Conservation (phyloP, 1,140 invertebrate genomes). For the Andricus grossulariae region DNA sequence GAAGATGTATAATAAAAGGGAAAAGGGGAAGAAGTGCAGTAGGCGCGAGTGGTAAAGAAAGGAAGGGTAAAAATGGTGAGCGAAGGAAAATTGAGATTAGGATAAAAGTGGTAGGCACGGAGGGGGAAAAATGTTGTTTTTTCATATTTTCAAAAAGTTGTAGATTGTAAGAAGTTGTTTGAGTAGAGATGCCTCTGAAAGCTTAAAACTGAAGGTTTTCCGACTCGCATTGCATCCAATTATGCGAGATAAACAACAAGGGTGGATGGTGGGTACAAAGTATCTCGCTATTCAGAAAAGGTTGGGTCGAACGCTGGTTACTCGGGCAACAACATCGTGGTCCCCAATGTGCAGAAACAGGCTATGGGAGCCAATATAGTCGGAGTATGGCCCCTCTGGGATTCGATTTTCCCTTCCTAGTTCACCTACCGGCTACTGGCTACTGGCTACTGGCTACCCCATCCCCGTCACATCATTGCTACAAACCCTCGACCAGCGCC, state of each 20-base stretch:
- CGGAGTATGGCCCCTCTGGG: conserved; percentile 54
- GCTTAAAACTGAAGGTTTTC: neutral
- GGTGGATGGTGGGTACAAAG: neutral
- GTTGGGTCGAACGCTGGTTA: conserved; percentile 46
- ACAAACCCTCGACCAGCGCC: conserved; percentile 31
- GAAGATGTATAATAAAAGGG: too few species aligned
- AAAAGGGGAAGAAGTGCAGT: too few species aligned
- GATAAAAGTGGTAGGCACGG: too few species aligned
- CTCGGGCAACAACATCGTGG: conserved; percentile 48
- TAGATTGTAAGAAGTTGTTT: neutral
- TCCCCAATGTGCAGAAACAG: conserved; percentile 46
- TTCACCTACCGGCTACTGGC: conserved; percentile 8
- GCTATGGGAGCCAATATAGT: conserved; percentile 56
- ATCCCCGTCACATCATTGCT: conserved; percentile 20
- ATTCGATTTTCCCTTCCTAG: conserved; percentile 42
- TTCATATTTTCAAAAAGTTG: too few species aligned
- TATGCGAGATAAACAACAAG: conserved; percentile 15
- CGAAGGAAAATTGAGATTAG: too few species aligned
- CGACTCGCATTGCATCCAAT: conserved; percentile 12
- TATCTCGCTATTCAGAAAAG: conserved; percentile 45
- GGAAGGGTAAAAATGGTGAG: too few species aligned
- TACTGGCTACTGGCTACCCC: neutral
- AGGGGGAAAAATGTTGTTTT: too few species aligned
- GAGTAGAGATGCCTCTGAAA: neutral
- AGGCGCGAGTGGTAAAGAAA: too few species aligned